Evolutionary conservation across 2,113 vertebrate genomes (phyloP), one percentile per base, ranked within the genome.

Genomic region (Copsychus sechellarum): DNA sequence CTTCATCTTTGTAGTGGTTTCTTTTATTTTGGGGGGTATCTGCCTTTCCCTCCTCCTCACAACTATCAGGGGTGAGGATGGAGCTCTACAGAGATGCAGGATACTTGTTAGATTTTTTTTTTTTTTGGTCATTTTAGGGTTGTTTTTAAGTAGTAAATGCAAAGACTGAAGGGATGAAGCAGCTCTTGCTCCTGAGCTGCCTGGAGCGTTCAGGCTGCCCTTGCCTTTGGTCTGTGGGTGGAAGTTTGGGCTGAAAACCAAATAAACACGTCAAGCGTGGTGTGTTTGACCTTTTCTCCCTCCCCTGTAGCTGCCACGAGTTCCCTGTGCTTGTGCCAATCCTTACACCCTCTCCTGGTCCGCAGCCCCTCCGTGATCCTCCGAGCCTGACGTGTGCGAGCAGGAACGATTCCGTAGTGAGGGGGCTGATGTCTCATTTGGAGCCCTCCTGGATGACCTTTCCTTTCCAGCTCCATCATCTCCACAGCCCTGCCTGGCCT

Each of bases 201-300:
- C 54, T 28, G 43, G 10, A 45, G 38, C 0, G 2, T 2, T 3
- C 14, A 3, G 11, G 8, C 48, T 42, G 16, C 22, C 58, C 38
- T 47, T 6, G 40, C 0, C 0, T 51, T 77, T 24, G 38, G 4
- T 25, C 53, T 0, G 4, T 67, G 79, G 38, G 43, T 73, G 66
- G 79, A 22, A 90, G 2, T 16, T 85, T 6, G 45, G 78, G 43
- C 61, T 90, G 77, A 11, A 61, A 80, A 71, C 18, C 66, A 54
- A 70, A 42, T 4, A 6, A 43, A 43, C 19, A 0, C 11, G 1
- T 47, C 6, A 8, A 18, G 5, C 1, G 4, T 16, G 18, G 6
- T 5, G 20, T 9, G 21, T 16, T 56, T 1, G 21, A n/a, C 29
- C 36, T 64, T 33, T 31, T 5, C 5, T 51, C 8, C 40, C 18